phyloP scores from a whole-genome alignment of 2,113 vertebrate genomes.

The Phoenicopterus ruber region DNA sequence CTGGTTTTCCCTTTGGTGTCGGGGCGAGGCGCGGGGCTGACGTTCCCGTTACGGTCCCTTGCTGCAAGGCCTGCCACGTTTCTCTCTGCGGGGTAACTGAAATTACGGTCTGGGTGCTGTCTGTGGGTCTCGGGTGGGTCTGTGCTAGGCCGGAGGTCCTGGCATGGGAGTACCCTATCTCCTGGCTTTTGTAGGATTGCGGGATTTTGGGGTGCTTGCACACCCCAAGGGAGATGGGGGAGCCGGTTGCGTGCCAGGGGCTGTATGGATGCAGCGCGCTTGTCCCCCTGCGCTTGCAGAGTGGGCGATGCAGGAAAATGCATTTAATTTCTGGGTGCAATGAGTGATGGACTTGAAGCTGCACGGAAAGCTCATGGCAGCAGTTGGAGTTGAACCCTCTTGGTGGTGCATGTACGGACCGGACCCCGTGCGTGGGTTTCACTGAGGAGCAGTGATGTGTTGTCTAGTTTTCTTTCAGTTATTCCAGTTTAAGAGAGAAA shows the following conservation, averaged over 20 bases:
- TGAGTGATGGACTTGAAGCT: neutral
- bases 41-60: neutral
- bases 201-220: neutral
- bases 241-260: rapidly evolving
- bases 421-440: neutral
- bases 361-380: neutral
- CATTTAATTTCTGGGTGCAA: neutral
- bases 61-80: neutral
- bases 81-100: neutral
- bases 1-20: neutral
- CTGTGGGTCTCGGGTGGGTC: neutral
- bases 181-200: neutral
- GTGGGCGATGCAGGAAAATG: neutral
- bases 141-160: neutral
- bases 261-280: rapidly evolving
- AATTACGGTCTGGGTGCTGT: neutral
- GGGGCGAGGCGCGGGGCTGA: rapidly evolving
- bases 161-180: rapidly evolving
- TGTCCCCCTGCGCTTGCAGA: neutral
- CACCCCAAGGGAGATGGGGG: neutral
- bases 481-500: neutral
- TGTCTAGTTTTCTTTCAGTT: conserved; percentile 20
- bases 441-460: neutral
- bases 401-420: neutral
- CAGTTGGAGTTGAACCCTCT: neutral